Percentiles rank a stretch among this genome's conserved stretches.
phyloP scores from a whole-genome alignment of 1,140 invertebrate genomes.

The Drosophila hydei region DNA sequence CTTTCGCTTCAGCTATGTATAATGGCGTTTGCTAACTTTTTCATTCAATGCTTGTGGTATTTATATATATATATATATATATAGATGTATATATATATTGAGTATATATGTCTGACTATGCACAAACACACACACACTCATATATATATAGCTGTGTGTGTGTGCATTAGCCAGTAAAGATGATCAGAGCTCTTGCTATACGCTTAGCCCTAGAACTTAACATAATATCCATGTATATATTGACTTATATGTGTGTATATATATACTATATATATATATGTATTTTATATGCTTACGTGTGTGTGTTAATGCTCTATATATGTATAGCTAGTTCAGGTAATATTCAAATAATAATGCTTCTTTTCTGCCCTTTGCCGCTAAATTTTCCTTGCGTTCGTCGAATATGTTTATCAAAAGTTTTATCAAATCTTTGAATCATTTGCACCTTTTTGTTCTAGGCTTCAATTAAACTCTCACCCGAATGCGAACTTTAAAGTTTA shows the following conservation, averaged over 20 bases:
- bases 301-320: slow-evolving; percentile 35
- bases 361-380: not conserved
- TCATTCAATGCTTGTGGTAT: slow-evolving; percentile 7
- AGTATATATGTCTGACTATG: too few species aligned
- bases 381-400: slow-evolving; percentile 1
- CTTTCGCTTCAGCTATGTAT: slow-evolving; percentile 4
- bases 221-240: slow-evolving; percentile 18
- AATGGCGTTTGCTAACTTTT: slow-evolving; percentile 9
- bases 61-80: too few species aligned
- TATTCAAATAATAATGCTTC: slow-evolving; percentile 38
- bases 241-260: slow-evolving; percentile 35
- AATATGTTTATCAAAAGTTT: slow-evolving; percentile 66
- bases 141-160: slow-evolving; percentile 2
- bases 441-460: slow-evolving; percentile 9
- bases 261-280: not conserved
- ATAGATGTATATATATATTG: too few species aligned
- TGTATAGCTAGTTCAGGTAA: slow-evolving; percentile 16
- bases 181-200: slow-evolving; percentile 1
- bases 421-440: slow-evolving; percentile 33
- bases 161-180: not conserved
- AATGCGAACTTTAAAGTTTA: slow-evolving; percentile 15
- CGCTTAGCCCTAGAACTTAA: slow-evolving; percentile 4
- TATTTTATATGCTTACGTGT: slow-evolving; percentile 10
- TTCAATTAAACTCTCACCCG: slow-evolving; percentile 7
- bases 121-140: not conserved